These are phyloP conservation scores for Coranthus polyacanthus DNA, from an alignment of 2,797 vertebrate species.

Conservation along the genomic window DNA sequence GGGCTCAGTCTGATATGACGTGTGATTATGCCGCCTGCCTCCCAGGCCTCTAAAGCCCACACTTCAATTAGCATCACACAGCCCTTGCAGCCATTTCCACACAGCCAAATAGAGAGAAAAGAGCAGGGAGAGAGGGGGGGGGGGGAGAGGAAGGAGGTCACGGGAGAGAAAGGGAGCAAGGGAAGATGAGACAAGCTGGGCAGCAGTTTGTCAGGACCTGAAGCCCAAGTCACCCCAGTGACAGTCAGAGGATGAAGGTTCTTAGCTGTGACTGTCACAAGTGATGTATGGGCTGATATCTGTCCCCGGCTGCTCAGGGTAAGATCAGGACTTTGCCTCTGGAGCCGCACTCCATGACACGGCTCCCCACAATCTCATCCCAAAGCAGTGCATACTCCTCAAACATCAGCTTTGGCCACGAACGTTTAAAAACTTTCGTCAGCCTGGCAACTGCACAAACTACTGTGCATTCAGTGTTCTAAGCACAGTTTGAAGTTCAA, in stretches of 20 bases:
- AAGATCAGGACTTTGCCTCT: conserved; percentile 71
- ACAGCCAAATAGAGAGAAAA: conserved; percentile 36
- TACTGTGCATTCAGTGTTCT: conserved; percentile 18
- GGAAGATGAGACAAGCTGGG: conserved; percentile 65
- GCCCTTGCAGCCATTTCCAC: conserved; percentile 51
- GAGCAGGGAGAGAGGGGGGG: conserved; percentile 24
- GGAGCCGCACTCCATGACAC: conserved; percentile 63
- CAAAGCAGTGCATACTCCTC: conserved; percentile 20
- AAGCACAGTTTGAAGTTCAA: conserved; percentile 29
- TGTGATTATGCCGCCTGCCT: conserved; percentile 73
- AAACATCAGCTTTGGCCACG: conserved; percentile 59
- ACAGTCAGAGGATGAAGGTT: conserved; percentile 77
- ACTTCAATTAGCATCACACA: conserved; percentile 76
- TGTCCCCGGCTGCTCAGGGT: conserved; percentile 68
- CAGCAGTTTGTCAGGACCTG: conserved; percentile 78
- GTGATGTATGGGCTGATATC: conserved; percentile 81
- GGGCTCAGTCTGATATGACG: conserved; percentile 69
- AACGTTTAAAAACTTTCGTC: conserved; percentile 42
- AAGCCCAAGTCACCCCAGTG: conserved; percentile 70
- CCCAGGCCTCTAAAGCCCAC: conserved; percentile 62
- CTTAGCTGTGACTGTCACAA: conserved; percentile 78
- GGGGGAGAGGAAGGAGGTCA: conserved; percentile 58
- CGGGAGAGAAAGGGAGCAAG: conserved; percentile 39
- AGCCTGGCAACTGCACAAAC: conserved; percentile 35
- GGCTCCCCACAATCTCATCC: conserved; percentile 35